phyloP scores from a whole-genome alignment of 2,888 invertebrate species.

The Megamerina dolium region DNA sequence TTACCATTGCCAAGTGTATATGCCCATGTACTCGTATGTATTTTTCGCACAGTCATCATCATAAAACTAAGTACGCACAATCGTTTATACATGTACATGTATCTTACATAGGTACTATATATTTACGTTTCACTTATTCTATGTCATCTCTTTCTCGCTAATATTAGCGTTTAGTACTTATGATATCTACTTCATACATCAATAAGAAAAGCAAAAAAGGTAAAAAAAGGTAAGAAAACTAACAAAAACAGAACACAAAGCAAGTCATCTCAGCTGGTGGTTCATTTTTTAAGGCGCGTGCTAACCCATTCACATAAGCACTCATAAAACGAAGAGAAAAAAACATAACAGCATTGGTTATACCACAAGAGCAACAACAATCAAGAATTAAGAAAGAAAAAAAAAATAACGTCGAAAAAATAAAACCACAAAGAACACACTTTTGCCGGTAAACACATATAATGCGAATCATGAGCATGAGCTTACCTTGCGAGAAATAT shows the following conservation, averaged over 20 bases:
- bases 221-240: slow-evolving; percentile 6
- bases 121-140: no score
- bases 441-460: slow-evolving; percentile 2
- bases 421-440: slow-evolving; percentile 13
- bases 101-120: no score
- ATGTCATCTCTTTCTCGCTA: no score
- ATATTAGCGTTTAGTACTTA: no score
- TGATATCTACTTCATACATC: no score
- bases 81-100: no score
- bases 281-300: slow-evolving; percentile 26
- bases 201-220: neutral
- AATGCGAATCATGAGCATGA: no score
- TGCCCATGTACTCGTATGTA: no score
- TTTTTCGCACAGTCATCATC: slow-evolving; percentile 6
- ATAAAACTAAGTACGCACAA: slow-evolving; percentile 2
- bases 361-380: neutral
- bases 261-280: slow-evolving; percentile 25
- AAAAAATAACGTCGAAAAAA: neutral
- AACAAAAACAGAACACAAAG: slow-evolving; percentile 10
- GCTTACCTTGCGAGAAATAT: no score
- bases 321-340: neutral
- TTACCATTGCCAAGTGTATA: no score
- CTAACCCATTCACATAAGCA: slow-evolving; percentile 19
- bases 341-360: no score
- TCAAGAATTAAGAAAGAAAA: neutral